These are phyloP conservation scores for Zygaena filipendulae DNA, from an alignment of 2,888 invertebrate species.

Conservation along the genomic window DNA sequence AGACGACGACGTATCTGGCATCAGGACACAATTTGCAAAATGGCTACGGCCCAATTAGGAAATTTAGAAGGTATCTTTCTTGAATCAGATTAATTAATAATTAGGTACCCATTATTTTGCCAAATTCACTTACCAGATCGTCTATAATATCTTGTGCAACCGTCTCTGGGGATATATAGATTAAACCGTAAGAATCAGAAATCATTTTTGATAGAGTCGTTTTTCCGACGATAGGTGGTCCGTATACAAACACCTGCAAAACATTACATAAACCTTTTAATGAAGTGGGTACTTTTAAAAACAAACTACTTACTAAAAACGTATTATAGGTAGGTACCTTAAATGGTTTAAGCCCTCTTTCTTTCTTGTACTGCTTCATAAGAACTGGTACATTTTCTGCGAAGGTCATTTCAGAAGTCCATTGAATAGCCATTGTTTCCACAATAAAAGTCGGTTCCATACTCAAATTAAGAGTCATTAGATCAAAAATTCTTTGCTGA, in stretches of 20 bases:
- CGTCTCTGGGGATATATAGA: slow-evolving; percentile 65
- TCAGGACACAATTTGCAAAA: too few relatives aligned
- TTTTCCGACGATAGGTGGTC: slow-evolving; percentile 75
- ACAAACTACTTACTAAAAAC: not conserved
- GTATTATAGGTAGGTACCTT: slow-evolving; percentile 54
- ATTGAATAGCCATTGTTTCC: slow-evolving; percentile 57
- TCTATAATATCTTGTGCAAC: slow-evolving; percentile 62
- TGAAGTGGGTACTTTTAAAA: not conserved
- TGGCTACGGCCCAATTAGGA: too few relatives aligned
- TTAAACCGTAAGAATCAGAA: slow-evolving; percentile 64
- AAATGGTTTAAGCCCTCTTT: slow-evolving; percentile 66
- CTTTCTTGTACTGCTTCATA: slow-evolving; percentile 57
- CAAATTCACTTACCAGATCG: slow-evolving; percentile 66
- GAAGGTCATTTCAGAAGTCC: slow-evolving; percentile 65
- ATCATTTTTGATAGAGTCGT: slow-evolving; percentile 67
- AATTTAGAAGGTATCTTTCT: too few relatives aligned
- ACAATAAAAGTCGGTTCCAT: slow-evolving; percentile 70
- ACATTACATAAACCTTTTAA: too few relatives aligned
- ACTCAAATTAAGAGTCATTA: slow-evolving; percentile 65
- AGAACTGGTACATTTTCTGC: slow-evolving; percentile 48
- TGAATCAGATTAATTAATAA: too few relatives aligned
- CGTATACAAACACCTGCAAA: slow-evolving; percentile 63
- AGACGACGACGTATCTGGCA: too few relatives aligned
- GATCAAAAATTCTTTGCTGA: slow-evolving; percentile 68
- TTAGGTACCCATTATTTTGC: too few relatives aligned